phyloP scores from a whole-genome alignment of 2,113 vertebrate genomes.

The Tapirus terrestris region DNA sequence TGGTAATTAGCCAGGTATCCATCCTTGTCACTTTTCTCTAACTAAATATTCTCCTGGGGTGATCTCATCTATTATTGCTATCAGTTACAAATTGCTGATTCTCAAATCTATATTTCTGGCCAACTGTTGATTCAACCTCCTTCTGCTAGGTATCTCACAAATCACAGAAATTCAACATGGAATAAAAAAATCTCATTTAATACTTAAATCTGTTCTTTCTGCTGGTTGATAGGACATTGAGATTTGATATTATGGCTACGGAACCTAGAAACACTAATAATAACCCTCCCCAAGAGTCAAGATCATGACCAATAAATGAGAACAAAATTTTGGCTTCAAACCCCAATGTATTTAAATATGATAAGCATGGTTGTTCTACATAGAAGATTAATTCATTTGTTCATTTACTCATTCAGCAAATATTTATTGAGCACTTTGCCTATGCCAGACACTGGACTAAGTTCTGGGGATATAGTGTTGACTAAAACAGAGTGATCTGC shows the following conservation, averaged over 20 bases:
- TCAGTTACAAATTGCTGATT: neutral
- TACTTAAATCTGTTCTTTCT: neutral
- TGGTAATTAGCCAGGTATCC: neutral
- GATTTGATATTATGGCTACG: neutral
- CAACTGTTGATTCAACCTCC: neutral
- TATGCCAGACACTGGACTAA: neutral
- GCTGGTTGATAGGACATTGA: neutral
- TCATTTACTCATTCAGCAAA: neutral
- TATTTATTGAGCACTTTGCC: neutral
- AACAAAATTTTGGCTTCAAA: neutral
- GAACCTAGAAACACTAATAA: neutral
- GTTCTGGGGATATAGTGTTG: neutral
- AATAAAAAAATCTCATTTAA: neutral
- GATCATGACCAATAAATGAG: neutral
- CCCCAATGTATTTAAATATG: neutral
- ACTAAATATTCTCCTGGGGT: neutral
- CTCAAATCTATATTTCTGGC: neutral
- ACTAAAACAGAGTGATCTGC: neutral
- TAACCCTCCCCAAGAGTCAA: neutral
- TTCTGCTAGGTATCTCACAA: neutral
- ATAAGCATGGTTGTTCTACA: neutral
- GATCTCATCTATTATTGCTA: neutral
- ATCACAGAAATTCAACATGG: neutral
- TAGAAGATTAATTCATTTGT: neutral
- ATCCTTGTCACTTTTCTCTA: neutral